Base-by-base conservation (phyloP, 2,797 vertebrate genomes). In the Oreonectes daqikongensis region DNA sequence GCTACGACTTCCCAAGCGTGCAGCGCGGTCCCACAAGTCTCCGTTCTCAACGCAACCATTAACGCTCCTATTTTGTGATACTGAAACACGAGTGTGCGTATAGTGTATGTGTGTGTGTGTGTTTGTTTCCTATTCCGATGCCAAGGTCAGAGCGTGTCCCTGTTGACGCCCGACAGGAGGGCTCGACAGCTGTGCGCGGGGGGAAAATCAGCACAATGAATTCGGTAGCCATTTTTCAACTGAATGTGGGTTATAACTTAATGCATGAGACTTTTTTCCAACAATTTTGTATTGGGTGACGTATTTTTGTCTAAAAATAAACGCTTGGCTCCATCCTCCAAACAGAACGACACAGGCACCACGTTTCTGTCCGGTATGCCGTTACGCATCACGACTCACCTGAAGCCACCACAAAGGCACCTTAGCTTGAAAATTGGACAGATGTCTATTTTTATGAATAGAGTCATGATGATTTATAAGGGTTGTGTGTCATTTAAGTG, bases 11-110 rank as follows among this genome's bases (percentile, higher is more conserved):
- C 81, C 86, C 46, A 63, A 75, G 40, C 66, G 46, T 68, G 84
- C 89, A 90, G 88, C 86, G 82, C 85, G 85, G 69, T 80, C 85
- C 86, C 69, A 50, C 5, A 72, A 60, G 78, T 83, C 55, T 83
- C 32, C 71, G 65, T 64, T 82, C 53, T n/a, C 60, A 72, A 77
- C 83, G 89, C 87, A 82, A 82, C 82, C 83, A 84, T 83, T 75
- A 81, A 61, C 52, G 70, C 53, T 69, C 42, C 79, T 73, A 48
- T 82, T 82, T 80, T 63, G 73, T 83, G 53, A 77, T 52, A 67
- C 48, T 65, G 52, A 66, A 48, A 46, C 38, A 66, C 64, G 69
- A 32, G 18, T 77, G 48, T 82, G 76, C 66, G 75, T 81, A 66
- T 68, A 80, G 69, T 79, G 75, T 70, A 69, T 68, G 32, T 52